Evolutionary conservation across 2,888 invertebrate species (phyloP).

Genomic region (Sturmia bella): DNA sequence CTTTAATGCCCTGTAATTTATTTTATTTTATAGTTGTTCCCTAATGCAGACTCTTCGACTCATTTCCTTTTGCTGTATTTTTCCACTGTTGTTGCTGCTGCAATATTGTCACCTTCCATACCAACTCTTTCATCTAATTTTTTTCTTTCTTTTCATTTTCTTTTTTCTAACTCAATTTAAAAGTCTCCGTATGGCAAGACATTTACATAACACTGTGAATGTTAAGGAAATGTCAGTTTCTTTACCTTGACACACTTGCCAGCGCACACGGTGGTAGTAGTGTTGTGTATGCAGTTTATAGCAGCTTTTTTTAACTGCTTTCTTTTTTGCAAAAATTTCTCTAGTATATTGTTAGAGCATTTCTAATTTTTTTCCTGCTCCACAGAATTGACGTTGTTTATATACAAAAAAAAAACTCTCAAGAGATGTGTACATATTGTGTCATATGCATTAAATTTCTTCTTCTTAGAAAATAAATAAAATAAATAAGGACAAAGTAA

Average conservation of each 20-base stretch:
- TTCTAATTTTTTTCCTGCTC: too few species aligned
- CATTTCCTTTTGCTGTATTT: background rate
- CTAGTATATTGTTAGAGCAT: too few species aligned
- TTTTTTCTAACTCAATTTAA: constrained; percentile 33
- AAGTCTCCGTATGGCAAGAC: constrained; percentile 32
- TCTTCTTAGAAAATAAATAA: too few species aligned
- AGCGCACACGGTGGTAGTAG: too few species aligned
- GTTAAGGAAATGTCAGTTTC: constrained; percentile 53
- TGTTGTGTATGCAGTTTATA: background rate
- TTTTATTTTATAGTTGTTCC: too few species aligned
- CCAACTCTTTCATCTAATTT: background rate
- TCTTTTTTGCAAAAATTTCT: background rate
- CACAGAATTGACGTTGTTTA: too few species aligned
- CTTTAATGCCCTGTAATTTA: too few species aligned
- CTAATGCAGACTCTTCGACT: background rate
- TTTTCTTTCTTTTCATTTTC: background rate
- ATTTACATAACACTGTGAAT: constrained; percentile 10
- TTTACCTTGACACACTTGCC: constrained; percentile 60
- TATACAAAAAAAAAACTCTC: too few species aligned
- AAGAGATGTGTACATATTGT: too few species aligned
- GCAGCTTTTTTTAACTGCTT: constrained; percentile 11
- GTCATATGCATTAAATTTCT: too few species aligned
- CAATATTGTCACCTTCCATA: constrained; percentile 24
- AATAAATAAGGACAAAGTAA: too few species aligned
- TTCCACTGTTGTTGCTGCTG: constrained; percentile 1